Evolutionary conservation across 2,113 vertebrate species (phyloP).

Genomic region (Chloropsis cyanopogon): DNA sequence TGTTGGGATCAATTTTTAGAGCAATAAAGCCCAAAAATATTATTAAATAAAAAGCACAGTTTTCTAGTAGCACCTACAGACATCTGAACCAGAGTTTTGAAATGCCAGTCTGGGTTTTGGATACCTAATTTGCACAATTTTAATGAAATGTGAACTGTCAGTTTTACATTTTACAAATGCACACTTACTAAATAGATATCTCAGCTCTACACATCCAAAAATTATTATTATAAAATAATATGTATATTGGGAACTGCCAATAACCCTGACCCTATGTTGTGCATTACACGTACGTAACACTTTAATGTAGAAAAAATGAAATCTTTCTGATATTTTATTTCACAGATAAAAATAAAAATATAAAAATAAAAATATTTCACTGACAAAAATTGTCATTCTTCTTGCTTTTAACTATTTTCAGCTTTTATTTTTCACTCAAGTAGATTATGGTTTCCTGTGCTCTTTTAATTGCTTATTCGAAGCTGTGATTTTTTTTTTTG

Average conservation of each 20-base stretch:
- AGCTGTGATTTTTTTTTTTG: not conserved
- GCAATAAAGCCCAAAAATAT: not conserved
- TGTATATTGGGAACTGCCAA: not conserved
- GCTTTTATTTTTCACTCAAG: not conserved
- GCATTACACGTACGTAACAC: not conserved
- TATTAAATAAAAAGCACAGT: not conserved
- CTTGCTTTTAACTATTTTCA: not conserved
- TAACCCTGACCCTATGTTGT: not conserved
- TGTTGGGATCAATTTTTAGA: not conserved
- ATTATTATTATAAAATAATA: not conserved
- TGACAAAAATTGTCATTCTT: not conserved
- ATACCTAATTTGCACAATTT: not conserved
- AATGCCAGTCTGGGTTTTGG: not conserved
- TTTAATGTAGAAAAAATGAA: not conserved
- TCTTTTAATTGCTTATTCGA: not conserved
- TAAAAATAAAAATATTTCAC: not conserved
- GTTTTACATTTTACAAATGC: not conserved
- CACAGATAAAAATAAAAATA: not conserved
- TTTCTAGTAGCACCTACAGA: not conserved
- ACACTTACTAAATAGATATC: not conserved
- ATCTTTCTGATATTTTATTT: not conserved
- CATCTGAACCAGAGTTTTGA: not conserved
- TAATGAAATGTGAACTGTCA: not conserved
- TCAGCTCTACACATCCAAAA: not conserved
- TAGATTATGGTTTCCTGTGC: not conserved